Evolutionary conservation across 1,140 invertebrate species (phyloP), one percentile per base, ranked within the genome.

Genomic region (fruit fly (Drosophila melanogaster)): DNA sequence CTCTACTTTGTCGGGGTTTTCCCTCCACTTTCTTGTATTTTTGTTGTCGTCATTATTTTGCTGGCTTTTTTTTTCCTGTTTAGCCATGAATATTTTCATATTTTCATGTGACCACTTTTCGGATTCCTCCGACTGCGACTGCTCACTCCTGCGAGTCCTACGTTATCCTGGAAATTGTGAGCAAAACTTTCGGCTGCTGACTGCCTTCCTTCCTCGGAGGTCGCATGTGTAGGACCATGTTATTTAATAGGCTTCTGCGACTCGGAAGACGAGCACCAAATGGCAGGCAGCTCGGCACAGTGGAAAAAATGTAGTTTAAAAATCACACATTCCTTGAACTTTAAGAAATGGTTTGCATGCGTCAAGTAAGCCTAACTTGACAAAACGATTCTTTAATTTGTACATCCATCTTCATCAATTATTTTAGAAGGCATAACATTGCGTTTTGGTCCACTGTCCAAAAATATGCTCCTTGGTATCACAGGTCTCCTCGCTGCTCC

Each of bases 171-270:
- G 70, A 79, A 86, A 86, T 85, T 85, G 78, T 81, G 74, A 60
- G 58, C 54, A 62, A 86, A 86, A 86, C 61, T 84, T 86, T 86
- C 33, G 74, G 53, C 75, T 67, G 44, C 40, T 56, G 47, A n/a
- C 41, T 22, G 19, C 2, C 19, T 17, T 69, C 7, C 35, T 38
- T 40, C 12, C 50, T 47, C 4, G 24, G 43, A 38, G 81, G 66
- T 78, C 81, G 64, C 81, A 86, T 86, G 75, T 86, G 75, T 87
- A 72, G 66, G 71, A 81, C 83, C 79, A 64, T 83, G 83, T 87
- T 89, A 87, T 87, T 87, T 87, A 87, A 87, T 87, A 87, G 83
- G 83, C 84, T 87, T 87, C 83, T 87, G 75, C 81, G 79, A 71
- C 74, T 81, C 38, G 53, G 40, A 49, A 65, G 71, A 75, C 47